Conservation (phyloP, 2,888 invertebrate genomes). For the Aleiodes testaceus region DNA sequence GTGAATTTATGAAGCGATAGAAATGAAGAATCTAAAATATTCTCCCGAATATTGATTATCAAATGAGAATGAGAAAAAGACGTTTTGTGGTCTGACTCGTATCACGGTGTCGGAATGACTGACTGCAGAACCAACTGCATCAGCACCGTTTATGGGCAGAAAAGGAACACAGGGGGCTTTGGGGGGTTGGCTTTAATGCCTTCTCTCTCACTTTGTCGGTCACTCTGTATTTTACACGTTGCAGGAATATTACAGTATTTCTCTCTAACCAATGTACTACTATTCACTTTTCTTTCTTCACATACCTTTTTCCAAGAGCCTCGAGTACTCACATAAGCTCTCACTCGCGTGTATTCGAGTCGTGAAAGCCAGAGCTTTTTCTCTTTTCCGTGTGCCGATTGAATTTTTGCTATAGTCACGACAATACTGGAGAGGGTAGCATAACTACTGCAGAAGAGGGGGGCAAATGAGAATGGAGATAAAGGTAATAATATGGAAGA, state of each 20-base stretch:
- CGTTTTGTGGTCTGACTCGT: constrained; percentile 54
- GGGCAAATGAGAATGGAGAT: constrained; percentile 1
- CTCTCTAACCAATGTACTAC: constrained; percentile 8
- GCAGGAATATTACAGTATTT: constrained; percentile 27
- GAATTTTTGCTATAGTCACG: constrained; percentile 34
- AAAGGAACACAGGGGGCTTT: constrained; percentile 48
- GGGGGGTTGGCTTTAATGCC: constrained; percentile 45
- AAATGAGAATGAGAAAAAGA: constrained; percentile 23
- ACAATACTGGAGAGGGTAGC: constrained; percentile 30
- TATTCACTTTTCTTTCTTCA: constrained; percentile 14
- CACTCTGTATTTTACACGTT: constrained; percentile 43
- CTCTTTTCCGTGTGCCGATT: constrained; percentile 45
- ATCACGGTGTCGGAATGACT: constrained; percentile 67
- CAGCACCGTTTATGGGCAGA: constrained; percentile 50
- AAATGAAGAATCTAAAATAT: too few relatives aligned
- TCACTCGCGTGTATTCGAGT: constrained; percentile 54
- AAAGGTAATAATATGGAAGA: constrained; percentile 4
- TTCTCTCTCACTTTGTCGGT: constrained; percentile 50
- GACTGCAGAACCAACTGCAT: constrained; percentile 61
- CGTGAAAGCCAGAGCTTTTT: constrained; percentile 43
- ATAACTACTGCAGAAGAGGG: constrained; percentile 14
- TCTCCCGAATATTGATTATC: neutral
- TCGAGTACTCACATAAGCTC: neutral
- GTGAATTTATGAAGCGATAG: neutral
- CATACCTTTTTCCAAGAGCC: constrained; percentile 22